Percentiles rank a stretch among this genome's conserved stretches.
Evolutionary conservation across 2,113 vertebrate genomes (phyloP).

Genomic region (Pristiophorus japonicus): DNA sequence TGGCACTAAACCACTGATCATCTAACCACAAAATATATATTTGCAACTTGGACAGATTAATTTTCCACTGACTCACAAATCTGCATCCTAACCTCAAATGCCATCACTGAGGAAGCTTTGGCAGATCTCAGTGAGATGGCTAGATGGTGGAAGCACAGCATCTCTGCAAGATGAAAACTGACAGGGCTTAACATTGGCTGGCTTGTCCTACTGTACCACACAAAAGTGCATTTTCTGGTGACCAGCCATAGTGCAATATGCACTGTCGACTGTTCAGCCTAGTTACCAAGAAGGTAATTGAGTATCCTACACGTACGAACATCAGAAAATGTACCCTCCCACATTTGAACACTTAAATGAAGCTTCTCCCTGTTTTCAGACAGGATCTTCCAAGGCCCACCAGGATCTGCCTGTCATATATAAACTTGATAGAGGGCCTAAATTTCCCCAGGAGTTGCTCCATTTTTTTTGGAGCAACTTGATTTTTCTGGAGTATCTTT

Average conservation of each 20-base stretch:
- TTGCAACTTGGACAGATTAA: conserved; percentile 33
- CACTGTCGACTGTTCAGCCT: neutral
- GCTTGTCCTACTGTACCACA: neutral
- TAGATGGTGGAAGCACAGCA: neutral
- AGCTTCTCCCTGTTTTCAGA: neutral
- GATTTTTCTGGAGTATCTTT: no score
- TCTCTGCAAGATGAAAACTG: neutral
- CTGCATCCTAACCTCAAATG: conserved; percentile 5
- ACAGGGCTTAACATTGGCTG: neutral
- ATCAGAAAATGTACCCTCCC: neutral
- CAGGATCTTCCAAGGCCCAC: neutral
- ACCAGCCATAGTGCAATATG: neutral
- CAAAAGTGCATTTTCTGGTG: neutral
- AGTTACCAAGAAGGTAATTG: neutral
- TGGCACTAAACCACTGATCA: conserved; percentile 26
- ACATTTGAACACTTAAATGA: neutral
- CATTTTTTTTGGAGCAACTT: no score
- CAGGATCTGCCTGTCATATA: neutral
- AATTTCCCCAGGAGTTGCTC: no score
- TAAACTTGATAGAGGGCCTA: neutral
- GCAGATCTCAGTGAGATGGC: neutral
- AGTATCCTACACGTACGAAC: no score
- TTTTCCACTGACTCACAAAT: conserved; percentile 35
- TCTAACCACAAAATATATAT: conserved; percentile 28
- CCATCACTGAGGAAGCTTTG: neutral